Evolutionary conservation across 2,797 vertebrate species (phyloP).

Genomic region (Coilia nasus): DNA sequence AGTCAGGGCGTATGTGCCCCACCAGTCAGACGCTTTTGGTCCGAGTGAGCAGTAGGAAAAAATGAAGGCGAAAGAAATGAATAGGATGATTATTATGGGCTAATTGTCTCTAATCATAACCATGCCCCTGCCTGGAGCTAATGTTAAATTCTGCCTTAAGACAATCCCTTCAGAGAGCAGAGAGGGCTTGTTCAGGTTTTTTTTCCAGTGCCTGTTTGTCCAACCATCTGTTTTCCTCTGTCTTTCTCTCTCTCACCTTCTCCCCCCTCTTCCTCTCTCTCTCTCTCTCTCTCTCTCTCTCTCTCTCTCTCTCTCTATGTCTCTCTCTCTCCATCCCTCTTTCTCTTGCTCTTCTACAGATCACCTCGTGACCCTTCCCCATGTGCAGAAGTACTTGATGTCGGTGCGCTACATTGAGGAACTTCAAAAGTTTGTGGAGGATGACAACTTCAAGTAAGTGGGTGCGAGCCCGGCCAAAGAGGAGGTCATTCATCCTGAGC

Average conservation of each 20-base stretch:
- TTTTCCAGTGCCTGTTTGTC: neutral
- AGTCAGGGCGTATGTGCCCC: neutral
- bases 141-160: neutral
- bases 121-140: neutral
- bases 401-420: conserved; percentile 96
- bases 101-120: conserved; percentile 24
- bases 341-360: conserved; percentile 68
- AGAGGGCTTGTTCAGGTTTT: neutral
- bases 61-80: neutral
- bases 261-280: neutral
- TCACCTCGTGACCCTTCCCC: conserved; percentile 86
- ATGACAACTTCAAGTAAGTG: conserved; percentile 96
- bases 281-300: neutral
- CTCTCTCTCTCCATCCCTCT: neutral
- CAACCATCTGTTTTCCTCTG: conserved; percentile 10
- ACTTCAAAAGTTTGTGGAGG: conserved; percentile 95
- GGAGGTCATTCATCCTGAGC: neutral
- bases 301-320: neutral
- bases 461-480: neutral
- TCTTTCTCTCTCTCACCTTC: neutral
- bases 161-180: neutral
- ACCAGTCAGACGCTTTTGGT: neutral
- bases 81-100: conserved; percentile 6
- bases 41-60: neutral
- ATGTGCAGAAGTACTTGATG: conserved; percentile 93